Evolutionary conservation across 2,797 vertebrate species (phyloP), one percentile per base, ranked within the genome.

Genomic region (Cheirogaleus major): DNA sequence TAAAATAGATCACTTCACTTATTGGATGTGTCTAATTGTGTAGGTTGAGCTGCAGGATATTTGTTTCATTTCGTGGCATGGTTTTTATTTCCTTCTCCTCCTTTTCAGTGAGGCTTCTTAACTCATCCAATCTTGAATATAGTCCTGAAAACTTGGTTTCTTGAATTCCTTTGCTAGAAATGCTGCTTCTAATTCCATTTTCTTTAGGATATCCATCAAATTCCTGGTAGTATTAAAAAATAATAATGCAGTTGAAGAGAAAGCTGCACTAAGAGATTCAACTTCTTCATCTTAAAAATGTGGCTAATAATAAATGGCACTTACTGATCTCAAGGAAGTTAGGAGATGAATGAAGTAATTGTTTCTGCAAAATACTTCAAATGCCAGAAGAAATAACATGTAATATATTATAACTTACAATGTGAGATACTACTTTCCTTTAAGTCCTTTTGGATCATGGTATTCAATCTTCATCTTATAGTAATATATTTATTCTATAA

Each of bases 231-330:
- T 93, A 96, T 96, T 92, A 92, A 97, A 95, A 93, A 97, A 78
- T 93, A 95, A 95, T 96, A 86, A 95, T 87, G 72, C 23, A 67
- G 11, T 82, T 92, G 65, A 95, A 72, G 59, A 73, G 79, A 97
- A 89, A 88, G 18, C 35, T 93, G 69, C 1, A 15, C 30, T 38
- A 52, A 35, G 59, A 97, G 59, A 86, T 95, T 76, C 27, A 94
- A 95, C 82, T 96, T 95, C 61, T 93, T 92, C 80, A 92, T 90
- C 93, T 97, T 83, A 97, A 96, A 98, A 96, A 93, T 96, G 45
- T 72, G 57, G 25, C 85, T 89, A 82, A 94, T 93, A 95, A 94
- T 65, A 92, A 5, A 25, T 87, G 94, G 76, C 96, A 95, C 11
- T 88, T 75, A 96, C 59, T 82, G 89, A 94, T 96, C 84, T 65